phyloP scores from a whole-genome alignment of 2,888 invertebrate species.

The Tethea ocularis region DNA sequence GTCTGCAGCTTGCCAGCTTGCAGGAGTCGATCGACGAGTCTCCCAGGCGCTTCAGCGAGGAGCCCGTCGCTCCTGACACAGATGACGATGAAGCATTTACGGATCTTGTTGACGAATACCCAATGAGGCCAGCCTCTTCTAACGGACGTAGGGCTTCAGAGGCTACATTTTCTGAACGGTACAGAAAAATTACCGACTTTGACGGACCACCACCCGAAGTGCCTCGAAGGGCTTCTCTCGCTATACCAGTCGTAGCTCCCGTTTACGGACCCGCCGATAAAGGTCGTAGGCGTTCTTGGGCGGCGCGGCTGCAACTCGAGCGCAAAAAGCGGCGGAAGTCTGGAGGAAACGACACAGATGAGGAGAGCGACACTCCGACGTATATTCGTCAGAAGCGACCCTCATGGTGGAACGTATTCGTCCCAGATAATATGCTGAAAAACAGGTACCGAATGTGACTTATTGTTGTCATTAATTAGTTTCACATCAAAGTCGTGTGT shows the following conservation, averaged over 20 bases:
- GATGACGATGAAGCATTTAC: constrained; percentile 73
- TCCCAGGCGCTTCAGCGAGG: constrained; percentile 72
- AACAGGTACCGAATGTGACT: constrained; percentile 81
- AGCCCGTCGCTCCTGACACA: constrained; percentile 60
- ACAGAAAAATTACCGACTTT: constrained; percentile 73
- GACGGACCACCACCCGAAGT: constrained; percentile 70
- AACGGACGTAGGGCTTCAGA: constrained; percentile 78
- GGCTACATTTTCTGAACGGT: constrained; percentile 74
- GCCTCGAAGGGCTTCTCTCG: constrained; percentile 76
- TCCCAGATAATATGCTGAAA: constrained; percentile 88
- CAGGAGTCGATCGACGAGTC: constrained; percentile 75
- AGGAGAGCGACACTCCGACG: constrained; percentile 67
- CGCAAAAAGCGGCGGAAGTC: constrained; percentile 83
- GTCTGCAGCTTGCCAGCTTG: constrained; percentile 74
- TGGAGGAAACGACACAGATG: constrained; percentile 72
- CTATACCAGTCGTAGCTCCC: constrained; percentile 65
- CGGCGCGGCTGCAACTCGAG: constrained; percentile 78
- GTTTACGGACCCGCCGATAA: constrained; percentile 71
- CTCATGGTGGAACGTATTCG: constrained; percentile 96
- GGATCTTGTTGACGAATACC: constrained; percentile 53
- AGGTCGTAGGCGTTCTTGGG: constrained; percentile 87
- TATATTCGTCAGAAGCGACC: constrained; percentile 88
- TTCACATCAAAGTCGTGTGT: constrained; percentile 11
- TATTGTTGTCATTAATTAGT: constrained; percentile 12
- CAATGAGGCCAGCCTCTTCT: constrained; percentile 54